Evolutionary conservation across 2,888 invertebrate species (phyloP).

Genomic region (Deroplatys truncata): DNA sequence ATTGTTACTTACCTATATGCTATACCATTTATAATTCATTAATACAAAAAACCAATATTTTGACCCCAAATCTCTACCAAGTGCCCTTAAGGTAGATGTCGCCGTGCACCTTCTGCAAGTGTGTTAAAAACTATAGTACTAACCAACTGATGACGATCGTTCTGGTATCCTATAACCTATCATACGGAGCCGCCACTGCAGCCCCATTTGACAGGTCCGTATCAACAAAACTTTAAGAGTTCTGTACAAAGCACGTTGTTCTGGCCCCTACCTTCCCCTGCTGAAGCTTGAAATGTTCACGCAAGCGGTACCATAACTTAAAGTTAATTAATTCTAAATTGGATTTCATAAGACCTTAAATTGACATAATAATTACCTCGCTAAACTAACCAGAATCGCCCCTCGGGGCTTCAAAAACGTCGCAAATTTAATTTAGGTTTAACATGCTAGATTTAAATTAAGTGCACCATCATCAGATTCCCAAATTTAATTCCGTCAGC

Average conservation of each 20-base stretch:
- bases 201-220: not conserved
- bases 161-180: no score
- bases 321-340: conserved; percentile 15
- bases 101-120: no score
- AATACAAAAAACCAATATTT: no score
- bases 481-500: no score
- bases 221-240: not conserved
- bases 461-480: not conserved
- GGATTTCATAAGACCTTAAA: not conserved
- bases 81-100: no score
- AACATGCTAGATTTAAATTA: not conserved
- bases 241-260: not conserved
- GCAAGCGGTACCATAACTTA: not conserved
- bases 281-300: not conserved
- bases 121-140: no score
- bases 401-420: not conserved
- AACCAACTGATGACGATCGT: no score
- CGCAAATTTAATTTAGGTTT: not conserved
- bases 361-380: conserved; percentile 8
- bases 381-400: not conserved
- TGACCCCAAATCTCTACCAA: no score
- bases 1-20: no score
- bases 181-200: no score
- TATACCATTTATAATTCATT: no score
- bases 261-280: not conserved